Evolutionary conservation across 2,888 invertebrate species (phyloP), one percentile per base, ranked within the genome.

Genomic region (Congeria kusceri): DNA sequence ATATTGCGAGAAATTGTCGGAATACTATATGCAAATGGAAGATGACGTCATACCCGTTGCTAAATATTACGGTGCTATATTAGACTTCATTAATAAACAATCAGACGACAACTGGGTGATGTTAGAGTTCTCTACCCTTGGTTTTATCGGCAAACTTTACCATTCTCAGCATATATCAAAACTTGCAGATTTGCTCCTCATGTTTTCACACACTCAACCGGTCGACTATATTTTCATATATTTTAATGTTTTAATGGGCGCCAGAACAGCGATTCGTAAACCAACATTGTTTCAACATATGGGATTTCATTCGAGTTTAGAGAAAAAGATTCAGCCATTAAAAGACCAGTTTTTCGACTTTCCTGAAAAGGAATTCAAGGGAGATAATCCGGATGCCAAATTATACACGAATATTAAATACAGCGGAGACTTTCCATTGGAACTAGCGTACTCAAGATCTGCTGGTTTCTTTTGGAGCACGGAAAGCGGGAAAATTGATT

Each of bases 381-480:
- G 91, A 18, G 87, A 89, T 62, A 93, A 93, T 73, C 93, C 93
- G 0, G 85, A 90, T 1, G 93, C 93, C 0, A 91, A 91, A 61
- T 83, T 93, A 3, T 88, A 87, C 65, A 93, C 93, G 9, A 92
- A 90, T 5, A 86, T 94, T 74, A 73, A 84, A 28, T 83, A 88
- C 7, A 91, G 91, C 81, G 87, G 89, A 25, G 90, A 90, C 39
- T 92, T 92, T 76, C 84, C 91, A 18, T 91, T 92, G 18, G 87
- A 90, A 44, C 84, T 91, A 27, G 91, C 93, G 18, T 94, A 93
- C 78, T 79, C 88, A 28, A 77, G 86, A 0, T 84, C 89, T 0
- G 91, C 91, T 15, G 93, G 93, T 0, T 92, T 91, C 76, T 94
- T 94, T 79, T 93, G 93, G 93, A 92, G 92, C 20, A 87, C 90